A percentile compares a stretch with the other conserved stretches of the same genome.
phyloP scores from a whole-genome alignment of 1,140 invertebrate species.

The Calosoma granatense region DNA sequence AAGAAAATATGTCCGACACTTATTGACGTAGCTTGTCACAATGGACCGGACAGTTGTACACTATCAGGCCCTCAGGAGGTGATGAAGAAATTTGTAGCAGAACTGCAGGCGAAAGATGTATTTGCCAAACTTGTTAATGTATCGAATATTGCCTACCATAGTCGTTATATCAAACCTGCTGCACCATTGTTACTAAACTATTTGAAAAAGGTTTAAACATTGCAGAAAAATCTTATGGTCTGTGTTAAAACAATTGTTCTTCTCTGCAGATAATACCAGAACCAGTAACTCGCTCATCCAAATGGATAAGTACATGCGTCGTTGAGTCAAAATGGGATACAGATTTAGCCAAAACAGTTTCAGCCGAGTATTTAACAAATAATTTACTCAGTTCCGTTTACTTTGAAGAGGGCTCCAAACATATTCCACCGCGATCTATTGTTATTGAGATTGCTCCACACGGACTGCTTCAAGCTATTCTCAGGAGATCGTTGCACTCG shows the following conservation, averaged over 20 bases:
- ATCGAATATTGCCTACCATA: slow-evolving; percentile 78
- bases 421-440: slow-evolving; percentile 70
- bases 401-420: slow-evolving; percentile 70
- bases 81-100: slow-evolving; percentile 56
- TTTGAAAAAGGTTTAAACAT: slow-evolving; percentile 61
- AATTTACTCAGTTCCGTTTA: slow-evolving; percentile 77
- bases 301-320: slow-evolving; percentile 84
- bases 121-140: slow-evolving; percentile 76
- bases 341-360: slow-evolving; percentile 55
- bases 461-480: slow-evolving; percentile 62
- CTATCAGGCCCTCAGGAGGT: slow-evolving; percentile 71
- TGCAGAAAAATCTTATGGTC: too few relatives aligned
- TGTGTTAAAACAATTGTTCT: too few relatives aligned
- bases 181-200: slow-evolving; percentile 64
- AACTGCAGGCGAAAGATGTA: slow-evolving; percentile 59
- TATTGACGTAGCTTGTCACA: slow-evolving; percentile 80
- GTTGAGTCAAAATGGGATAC: slow-evolving; percentile 61
- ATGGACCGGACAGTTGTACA: slow-evolving; percentile 71
- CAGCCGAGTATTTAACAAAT: slow-evolving; percentile 88
- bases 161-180: slow-evolving; percentile 64
- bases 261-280: slow-evolving; percentile 41
- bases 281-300: slow-evolving; percentile 56
- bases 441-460: slow-evolving; percentile 78
- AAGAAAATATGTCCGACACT: slow-evolving; percentile 48
- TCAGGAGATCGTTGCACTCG: slow-evolving; percentile 44